phyloP scores from a whole-genome alignment of 2,888 invertebrate genomes.

The Zeuzera pyrina region DNA sequence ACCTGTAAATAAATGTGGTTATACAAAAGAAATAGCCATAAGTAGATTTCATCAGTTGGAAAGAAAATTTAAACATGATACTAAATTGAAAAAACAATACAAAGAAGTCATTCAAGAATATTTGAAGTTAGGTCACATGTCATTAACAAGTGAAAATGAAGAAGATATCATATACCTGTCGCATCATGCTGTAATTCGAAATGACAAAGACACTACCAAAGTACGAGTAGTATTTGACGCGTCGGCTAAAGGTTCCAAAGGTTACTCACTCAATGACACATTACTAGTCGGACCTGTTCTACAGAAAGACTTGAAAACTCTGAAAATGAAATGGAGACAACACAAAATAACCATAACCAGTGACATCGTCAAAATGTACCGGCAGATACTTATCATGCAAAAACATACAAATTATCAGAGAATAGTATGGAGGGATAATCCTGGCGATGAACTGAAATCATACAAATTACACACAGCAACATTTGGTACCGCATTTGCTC shows the following conservation, averaged over 20 bases:
- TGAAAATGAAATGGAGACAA: constrained; percentile 14
- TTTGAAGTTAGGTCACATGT: constrained; percentile 15
- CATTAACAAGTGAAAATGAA: constrained; percentile 4
- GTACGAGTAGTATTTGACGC: constrained; percentile 19
- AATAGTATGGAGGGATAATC: constrained; percentile 18
- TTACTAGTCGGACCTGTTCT: constrained; percentile 15
- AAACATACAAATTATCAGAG: constrained; percentile 17
- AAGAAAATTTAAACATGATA: constrained; percentile 1
- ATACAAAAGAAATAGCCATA: constrained; percentile 4
- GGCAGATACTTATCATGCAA: constrained; percentile 14
- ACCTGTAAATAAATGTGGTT: background rate
- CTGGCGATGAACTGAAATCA: constrained; percentile 7
- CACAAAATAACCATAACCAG: constrained; percentile 15
- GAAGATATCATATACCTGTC: constrained; percentile 13
- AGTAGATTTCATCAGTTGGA: constrained; percentile 5
- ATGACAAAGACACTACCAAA: constrained; percentile 17
- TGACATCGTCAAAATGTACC: constrained; percentile 22
- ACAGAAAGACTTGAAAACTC: constrained; percentile 15
- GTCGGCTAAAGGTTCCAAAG: constrained; percentile 12
- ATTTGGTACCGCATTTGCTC: constrained; percentile 16
- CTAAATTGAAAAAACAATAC: constrained; percentile 6
- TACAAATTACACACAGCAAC: constrained; percentile 15
- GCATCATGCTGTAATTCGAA: constrained; percentile 18
- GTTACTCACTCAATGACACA: constrained; percentile 13
- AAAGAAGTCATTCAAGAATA: constrained; percentile 4